A percentile compares a stretch with the other conserved stretches of the same genome.
phyloP scores from a whole-genome alignment of 2,797 vertebrate species.

The Columba guinea region DNA sequence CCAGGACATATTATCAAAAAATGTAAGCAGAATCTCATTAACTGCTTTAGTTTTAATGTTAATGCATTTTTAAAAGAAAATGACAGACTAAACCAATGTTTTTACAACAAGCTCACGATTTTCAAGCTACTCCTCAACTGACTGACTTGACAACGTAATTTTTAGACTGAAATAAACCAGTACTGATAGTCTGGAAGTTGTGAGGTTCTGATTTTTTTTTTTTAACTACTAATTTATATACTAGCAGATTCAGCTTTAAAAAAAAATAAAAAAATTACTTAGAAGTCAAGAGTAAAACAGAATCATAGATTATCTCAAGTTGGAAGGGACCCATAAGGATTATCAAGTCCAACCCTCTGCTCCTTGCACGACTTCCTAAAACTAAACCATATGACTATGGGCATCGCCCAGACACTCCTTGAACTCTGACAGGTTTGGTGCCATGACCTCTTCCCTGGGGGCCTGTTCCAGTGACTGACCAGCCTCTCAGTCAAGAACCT shows the following conservation, averaged over 20 bases:
- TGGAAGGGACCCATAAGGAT: neutral
- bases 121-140: neutral
- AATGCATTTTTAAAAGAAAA: neutral
- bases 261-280: neutral
- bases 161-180: neutral
- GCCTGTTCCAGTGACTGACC: neutral
- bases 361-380: neutral
- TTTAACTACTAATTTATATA: neutral
- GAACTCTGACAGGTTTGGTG: neutral
- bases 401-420: accelerated
- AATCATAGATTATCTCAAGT: neutral
- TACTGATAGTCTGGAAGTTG: neutral
- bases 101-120: neutral
- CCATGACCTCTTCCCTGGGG: neutral
- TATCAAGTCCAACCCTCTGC: neutral
- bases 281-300: neutral
- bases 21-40: neutral
- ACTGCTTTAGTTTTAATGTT: neutral
- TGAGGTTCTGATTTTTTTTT: neutral
- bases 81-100: neutral
- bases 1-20: neutral
- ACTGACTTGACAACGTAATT: neutral
- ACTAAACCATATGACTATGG: neutral
- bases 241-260: neutral
- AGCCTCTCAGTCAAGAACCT: neutral